Base-by-base conservation (phyloP, 2,888 invertebrate species). In the Julus scandinavius region DNA sequence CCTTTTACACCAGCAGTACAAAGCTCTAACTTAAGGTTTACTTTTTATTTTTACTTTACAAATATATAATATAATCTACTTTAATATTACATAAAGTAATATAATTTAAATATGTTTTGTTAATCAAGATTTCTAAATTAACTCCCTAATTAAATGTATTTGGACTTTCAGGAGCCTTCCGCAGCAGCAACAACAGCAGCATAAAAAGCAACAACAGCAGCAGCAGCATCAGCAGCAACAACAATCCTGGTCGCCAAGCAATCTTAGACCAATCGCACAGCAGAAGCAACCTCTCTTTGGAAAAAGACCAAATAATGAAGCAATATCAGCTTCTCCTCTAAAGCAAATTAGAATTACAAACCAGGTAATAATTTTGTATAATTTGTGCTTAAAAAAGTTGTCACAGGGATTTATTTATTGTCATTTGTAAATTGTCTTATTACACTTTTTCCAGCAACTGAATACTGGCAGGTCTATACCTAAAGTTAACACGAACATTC, bases 401-500 rank as follows among this genome's bases (percentile, higher is more conserved):
- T 38, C 20, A n/a, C 17, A 11, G 45, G 7, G 9, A 72, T n/a
- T 6, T 6, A 72, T 5, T n/a, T n/a, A 3, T n/a, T 63, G n/a
- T n/a, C n/a, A n/a, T 63, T 58, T 50, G 17, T 45, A n/a, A 2
- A 50, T 54, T 38, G 7, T 49, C 15, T 54, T 87, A 11, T n/a
- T 11, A 29, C 29, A 29, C 11, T 87, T 40, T 20, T 3, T 87
- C 9, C 20, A 87, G 50, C 58, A 20, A 20, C 17, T 87, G 7
- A 0, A 20, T 54, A 54, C 3, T n/a, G 38, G 50, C 40, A 54
- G 58, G 9, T 17, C 38, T 0, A 54, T 50, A 7, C 11, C 87
- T 29, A 38, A 58, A 38, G 54, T 50, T 11, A 87, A 87, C 50
- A 87, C 87, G 7, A 87, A 87, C 29, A 87, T 87, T 54, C 45